Percentiles rank a stretch among this genome's conserved stretches.
These are phyloP conservation scores for Epinotia bilunana DNA, from an alignment of 2,888 invertebrate species.

Conservation along the genomic window DNA sequence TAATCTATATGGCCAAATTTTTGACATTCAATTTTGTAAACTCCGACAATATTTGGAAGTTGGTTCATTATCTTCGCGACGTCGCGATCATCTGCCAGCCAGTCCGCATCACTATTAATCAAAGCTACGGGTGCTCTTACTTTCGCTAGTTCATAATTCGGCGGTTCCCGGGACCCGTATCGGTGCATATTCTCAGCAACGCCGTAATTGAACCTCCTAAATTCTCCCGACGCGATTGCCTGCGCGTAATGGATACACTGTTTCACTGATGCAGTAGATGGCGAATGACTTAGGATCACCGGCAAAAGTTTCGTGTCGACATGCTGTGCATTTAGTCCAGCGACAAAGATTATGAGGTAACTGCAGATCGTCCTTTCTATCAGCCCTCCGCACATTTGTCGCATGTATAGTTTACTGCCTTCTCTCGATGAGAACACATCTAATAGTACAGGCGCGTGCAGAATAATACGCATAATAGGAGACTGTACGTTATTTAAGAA, in stretches of 20 bases:
- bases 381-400: constrained; percentile 54
- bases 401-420: neutral
- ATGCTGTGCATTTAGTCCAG: constrained; percentile 83
- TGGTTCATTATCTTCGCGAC: constrained; percentile 79
- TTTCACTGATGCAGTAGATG: constrained; percentile 82
- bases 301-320: constrained; percentile 84
- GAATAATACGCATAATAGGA: constrained; percentile 61
- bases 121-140: constrained; percentile 66
- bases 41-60: constrained; percentile 82
- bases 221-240: constrained; percentile 63
- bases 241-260: constrained; percentile 84
- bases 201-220: constrained; percentile 68
- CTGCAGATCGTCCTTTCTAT: constrained; percentile 82
- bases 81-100: constrained; percentile 85
- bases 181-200: constrained; percentile 55
- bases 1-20: constrained; percentile 75
- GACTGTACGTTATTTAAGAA: constrained; percentile 73
- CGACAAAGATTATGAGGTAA: constrained; percentile 82
- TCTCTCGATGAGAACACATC: constrained; percentile 68
- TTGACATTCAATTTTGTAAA: constrained; percentile 81
- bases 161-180: constrained; percentile 63
- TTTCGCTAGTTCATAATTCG: constrained; percentile 62
- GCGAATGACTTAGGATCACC: constrained; percentile 80
- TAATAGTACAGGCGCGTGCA: constrained; percentile 59
- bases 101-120: constrained; percentile 83